Evolutionary conservation across 2,888 invertebrate genomes (phyloP), one percentile per base, ranked within the genome.

Genomic region (Mesochorus sp.): DNA sequence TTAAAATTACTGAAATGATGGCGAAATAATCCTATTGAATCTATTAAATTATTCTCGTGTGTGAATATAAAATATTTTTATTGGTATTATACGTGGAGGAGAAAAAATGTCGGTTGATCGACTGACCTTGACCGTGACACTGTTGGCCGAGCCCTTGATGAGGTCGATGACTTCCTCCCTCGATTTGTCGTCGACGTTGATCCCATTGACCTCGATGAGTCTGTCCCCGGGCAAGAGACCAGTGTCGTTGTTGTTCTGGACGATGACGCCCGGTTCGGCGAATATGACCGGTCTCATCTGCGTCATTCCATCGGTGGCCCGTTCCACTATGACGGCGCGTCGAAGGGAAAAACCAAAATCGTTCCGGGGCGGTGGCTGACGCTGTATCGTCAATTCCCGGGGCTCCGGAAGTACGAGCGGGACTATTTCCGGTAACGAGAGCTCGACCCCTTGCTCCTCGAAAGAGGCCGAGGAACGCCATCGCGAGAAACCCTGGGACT

Each of bases 321-420:
- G 93, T 88, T 97, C 95, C 80, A 97, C 94, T 53, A 97, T 94
- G 90, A 97, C 95, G 1, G 97, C 97, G 85, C 98, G 94, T 3
- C 98, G 94, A 80, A 98, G 92, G 79, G 97, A 98, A 88, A 98
- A 98, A 0, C 98, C 98, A 89, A 98, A 98, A 91, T 98, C 98
- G 82, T 96, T 97, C 70, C 96, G 93, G 0, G 97, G 96, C 47
- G 95, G 94, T 82, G 95, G 95, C 87, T 96, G 96, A 1, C 96
- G 92, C 83, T 94, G 94, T 80, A 98, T 95, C 0, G 94, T 94
- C 61, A 98, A 91, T 57, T 94, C 93, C 81, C 98, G 93, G 0
- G 97, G 95, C 77, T 94, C 93, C 3, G 96, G 96, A 72, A 96
- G 89, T 81, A 93, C 93, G 79, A 96, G 92, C 26, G 95, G 94